Conservation (phyloP, 2,797 vertebrate genomes). For the Crenuchus spilurus region DNA sequence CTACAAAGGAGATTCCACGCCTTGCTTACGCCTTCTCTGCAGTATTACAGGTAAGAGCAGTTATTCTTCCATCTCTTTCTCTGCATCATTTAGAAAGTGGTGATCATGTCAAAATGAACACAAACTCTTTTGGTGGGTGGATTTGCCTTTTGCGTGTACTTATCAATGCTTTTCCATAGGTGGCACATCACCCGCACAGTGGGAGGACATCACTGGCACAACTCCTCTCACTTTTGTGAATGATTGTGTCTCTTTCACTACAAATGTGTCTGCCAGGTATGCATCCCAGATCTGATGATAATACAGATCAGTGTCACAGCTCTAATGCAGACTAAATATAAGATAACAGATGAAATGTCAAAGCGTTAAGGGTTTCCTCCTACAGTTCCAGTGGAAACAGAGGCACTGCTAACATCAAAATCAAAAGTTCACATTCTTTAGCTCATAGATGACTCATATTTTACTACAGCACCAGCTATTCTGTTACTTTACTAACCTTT, state of each 20-base stretch:
- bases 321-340: no score
- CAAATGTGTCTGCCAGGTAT: constrained; percentile 98
- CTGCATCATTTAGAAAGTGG: not conserved
- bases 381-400: not conserved
- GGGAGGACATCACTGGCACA: constrained; percentile 99
- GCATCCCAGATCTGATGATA: not conserved
- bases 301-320: no score
- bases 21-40: constrained; percentile 93
- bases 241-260: constrained; percentile 97
- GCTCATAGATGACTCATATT: not conserved
- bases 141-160: not conserved
- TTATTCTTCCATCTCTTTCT: not conserved
- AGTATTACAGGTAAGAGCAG: constrained; percentile 91
- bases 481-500: not conserved
- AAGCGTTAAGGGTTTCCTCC: not conserved
- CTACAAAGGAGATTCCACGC: constrained; percentile 91
- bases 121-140: no score
- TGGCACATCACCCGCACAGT: constrained; percentile 96
- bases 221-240: constrained; percentile 95
- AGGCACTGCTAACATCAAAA: not conserved
- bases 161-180: constrained; percentile 69
- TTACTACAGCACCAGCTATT: not conserved
- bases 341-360: no score
- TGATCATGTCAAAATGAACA: no score
- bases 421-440: not conserved